Evolutionary conservation across 2,113 vertebrate species (phyloP), one percentile per base, ranked within the genome.

Genomic region (Cynopterus brachyotis): DNA sequence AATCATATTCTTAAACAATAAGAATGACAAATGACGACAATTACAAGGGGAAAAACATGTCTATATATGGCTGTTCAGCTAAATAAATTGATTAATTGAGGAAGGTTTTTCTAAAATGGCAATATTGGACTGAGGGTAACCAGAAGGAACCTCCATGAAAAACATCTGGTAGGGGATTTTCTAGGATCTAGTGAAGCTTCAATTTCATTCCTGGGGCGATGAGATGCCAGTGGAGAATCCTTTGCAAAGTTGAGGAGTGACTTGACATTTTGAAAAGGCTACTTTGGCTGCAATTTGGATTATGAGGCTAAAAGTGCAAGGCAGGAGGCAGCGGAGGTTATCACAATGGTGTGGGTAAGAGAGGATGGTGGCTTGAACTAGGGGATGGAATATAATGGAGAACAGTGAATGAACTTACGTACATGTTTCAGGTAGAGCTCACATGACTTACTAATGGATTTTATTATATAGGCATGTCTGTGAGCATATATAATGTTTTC

Each of bases 321-420:
- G 22, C 24, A 37, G 19, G 83, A 73, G 22, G 59, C 8, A 32
- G 9, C 22, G 30, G 53, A 3, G 5, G 28, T 8, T 9, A 2
- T 5, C 10, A 12, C 9, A 24, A 12, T 0, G 35, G 3, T 9
- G 1, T 3, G 8, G 13, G 12, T 53, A 2, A 50, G 7, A 32
- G 40, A 0, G 19, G 22, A 9, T 5, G 40, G 5, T 8, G n/a
- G 15, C 47, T 20, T 55, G 32, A 59, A 22, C 24, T 5, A 4
- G 2, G 2, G 6, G 2, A 2, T 32, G 11, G 28, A 1, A 3
- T 8, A 7, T 1, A 7, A 57, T 9, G n/a, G 3, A 37, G 81
- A 26, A 26, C 20, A 20, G 10, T 2, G 8, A 13, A n/a, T 8
- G 11, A 26, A 60, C 32, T 0, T 11, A 9, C 9, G 24, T 11